phyloP scores from a whole-genome alignment of 64 coral and sea anemone genomes.

The Platygyra sinensis region DNA sequence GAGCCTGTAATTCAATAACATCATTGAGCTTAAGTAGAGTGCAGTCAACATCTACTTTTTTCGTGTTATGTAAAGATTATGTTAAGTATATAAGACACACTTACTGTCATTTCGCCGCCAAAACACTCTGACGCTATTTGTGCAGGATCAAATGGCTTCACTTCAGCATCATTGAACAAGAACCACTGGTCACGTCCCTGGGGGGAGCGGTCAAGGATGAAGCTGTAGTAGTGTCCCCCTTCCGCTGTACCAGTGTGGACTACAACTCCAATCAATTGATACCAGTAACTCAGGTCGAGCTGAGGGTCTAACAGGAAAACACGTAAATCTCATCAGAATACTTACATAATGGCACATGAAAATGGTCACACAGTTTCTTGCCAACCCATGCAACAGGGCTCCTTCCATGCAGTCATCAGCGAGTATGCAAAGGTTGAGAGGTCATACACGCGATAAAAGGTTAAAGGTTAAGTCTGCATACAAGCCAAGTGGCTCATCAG shows the following conservation, averaged over 20 bases:
- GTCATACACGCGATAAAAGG: too few species aligned
- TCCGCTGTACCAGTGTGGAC: constrained; percentile 98
- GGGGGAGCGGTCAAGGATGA: constrained; percentile 80
- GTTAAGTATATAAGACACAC: neutral
- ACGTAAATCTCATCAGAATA: neutral
- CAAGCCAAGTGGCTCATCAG: too few species aligned
- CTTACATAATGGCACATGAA: neutral
- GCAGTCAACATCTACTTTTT: too few species aligned
- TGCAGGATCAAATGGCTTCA: constrained; percentile 98
- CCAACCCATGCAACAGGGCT: too few species aligned
- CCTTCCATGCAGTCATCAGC: too few species aligned
- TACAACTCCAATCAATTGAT: constrained; percentile 94
- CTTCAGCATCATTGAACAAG: constrained; percentile 98
- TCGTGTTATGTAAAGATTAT: neutral
- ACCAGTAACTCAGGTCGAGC: constrained; percentile 85
- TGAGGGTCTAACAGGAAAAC: constrained; percentile 67
- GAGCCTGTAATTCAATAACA: too few species aligned
- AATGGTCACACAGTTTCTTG: neutral
- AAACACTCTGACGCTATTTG: constrained; percentile 98
- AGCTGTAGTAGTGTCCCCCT: constrained; percentile 98
- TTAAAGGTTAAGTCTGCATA: too few species aligned
- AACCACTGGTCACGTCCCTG: constrained; percentile 89
- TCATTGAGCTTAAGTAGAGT: too few species aligned
- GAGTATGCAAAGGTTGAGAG: too few species aligned
- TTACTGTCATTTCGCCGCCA: constrained; percentile 99